Percentiles rank a stretch among this genome's conserved stretches.
Conservation (phyloP, 2,797 vertebrate genomes). For the Sebastes goodei region DNA sequence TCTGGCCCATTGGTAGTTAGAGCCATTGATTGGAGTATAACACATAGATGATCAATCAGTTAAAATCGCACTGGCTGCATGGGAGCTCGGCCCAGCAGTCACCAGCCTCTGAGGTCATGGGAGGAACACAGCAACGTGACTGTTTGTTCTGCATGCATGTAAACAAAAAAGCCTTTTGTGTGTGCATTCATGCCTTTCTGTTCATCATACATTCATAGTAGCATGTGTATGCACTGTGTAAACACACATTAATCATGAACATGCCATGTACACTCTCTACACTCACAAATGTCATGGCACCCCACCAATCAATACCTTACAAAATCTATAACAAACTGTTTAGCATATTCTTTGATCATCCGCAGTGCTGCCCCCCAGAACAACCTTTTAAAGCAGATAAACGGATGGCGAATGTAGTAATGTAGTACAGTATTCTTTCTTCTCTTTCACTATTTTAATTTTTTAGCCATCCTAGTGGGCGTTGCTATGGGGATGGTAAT, state of each 20-base stretch:
- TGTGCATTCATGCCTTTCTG: constrained; percentile 24
- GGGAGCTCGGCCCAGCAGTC: constrained; percentile 35
- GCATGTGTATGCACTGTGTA: background rate
- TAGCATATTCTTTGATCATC: constrained; percentile 52
- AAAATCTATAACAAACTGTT: constrained; percentile 56
- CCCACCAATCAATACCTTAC: constrained; percentile 48
- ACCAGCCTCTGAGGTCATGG: constrained; percentile 38
- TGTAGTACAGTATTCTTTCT: background rate
- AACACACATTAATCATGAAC: constrained; percentile 51
- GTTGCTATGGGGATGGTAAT: background rate
- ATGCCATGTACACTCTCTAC: constrained; percentile 2
- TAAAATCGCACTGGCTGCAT: constrained; percentile 53
- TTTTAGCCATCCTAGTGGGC: background rate
- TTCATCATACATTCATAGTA: constrained; percentile 22
- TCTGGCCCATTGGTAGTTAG: constrained; percentile 63
- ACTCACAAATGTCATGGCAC: constrained; percentile 37
- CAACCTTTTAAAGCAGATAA: constrained; percentile 31
- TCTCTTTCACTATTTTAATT: background rate
- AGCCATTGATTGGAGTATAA: constrained; percentile 70
- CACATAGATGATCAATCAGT: constrained; percentile 71
- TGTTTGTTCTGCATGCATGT: constrained; percentile 2
- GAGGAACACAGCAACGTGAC: constrained; percentile 40
- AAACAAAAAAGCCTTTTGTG: constrained; percentile 37
- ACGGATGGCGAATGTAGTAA: background rate
- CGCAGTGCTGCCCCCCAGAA: constrained; percentile 24